Base-by-base conservation (phyloP, 2,113 vertebrate species). In the Eidolon helvum region DNA sequence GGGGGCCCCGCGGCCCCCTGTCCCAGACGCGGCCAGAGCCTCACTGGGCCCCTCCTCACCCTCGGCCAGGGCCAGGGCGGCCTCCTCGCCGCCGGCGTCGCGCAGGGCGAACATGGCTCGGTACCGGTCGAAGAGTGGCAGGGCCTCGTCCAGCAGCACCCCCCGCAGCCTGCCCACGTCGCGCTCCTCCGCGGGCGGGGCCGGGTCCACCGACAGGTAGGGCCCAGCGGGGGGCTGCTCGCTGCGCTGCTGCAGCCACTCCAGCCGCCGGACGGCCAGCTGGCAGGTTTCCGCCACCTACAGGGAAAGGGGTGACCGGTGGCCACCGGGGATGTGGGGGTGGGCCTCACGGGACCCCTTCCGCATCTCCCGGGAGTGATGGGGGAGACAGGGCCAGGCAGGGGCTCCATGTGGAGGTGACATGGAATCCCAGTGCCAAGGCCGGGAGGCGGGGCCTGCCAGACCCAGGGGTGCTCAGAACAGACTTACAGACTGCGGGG, bases 221-320 rank as follows among this genome's bases (percentile, higher is more conserved):
- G 99, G 99, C 77, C 98, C 99, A 0, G 1, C 38, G 2, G n/a
- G 84, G 0, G 79, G 38, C 28, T 95, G 66, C 28, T 98, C 98
- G 2, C 97, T 91, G 15, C 98, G 98, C 50, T 94, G 98, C 97
- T 98, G 99, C 53, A 99, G 98, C 99, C 99, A 99, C 96, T 99
- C 98, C 61, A 99, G 90, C 33, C 99, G 98, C 84, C 59, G 97
- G 7, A 99, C 97, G 0, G 99, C 99, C 97, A 99, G 92, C 98
- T 99, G 99, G 96, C 99, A 99, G 0, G 99, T 99, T 97, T 99
- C 99, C 0, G 99, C 99, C 38, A 99, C 99, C 99, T 99, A 97
- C 0, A 12, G 61, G 50, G 22, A 21, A 1, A 5, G 15, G 26
- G 38, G 22, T 0, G 4, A 11, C 10, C 6, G 63, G n/a, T 0